Evolutionary conservation across 1,140 invertebrate genomes (phyloP), one percentile per base, ranked within the genome.

Genomic region (Antheraea pernyi): DNA sequence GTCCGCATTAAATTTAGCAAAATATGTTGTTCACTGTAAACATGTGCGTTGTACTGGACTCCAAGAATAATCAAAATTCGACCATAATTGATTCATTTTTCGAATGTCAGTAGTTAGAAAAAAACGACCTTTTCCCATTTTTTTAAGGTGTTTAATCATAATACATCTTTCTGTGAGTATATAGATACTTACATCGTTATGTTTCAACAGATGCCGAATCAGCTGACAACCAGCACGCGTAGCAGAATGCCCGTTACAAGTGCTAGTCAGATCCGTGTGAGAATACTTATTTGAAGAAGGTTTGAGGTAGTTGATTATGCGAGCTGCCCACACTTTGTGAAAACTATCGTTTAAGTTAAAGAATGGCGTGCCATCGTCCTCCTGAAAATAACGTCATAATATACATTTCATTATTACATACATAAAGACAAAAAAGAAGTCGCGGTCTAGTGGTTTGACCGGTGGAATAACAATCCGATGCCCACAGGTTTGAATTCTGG

Each of bases 231-330:
- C 88, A 53, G 88, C 88, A 2, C 88, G 77, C 0, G 90, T 89
- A 16, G 88, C 85, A 0, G 85, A 81, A 67, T 88, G 88, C 0
- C 86, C 88, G 66, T 89, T 82, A 36, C 85, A 80, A 5, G 84
- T 85, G 59, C 83, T 80, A 6, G 88, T 86, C 61, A 92, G 70
- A 65, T 88, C 95, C 90, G 86, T 96, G 79, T 93, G 98, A 92
- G 88, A 98, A 90, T 97, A 99, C 65, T 95, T 95, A 85, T 98
- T 97, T 66, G 95, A 96, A 18, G 96, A 97, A 0, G 98, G 98
- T 84, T 96, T 97, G 82, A 96, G 97, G 86, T 98, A 99, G 72
- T 96, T 95, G 0, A 98, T 93, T 3, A 99, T 93, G 42, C 96
- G 95, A 71, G 96, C 95, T 0, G 98, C 93, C 91, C 99, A 98